Evolutionary conservation across 2,113 vertebrate genomes (phyloP), one percentile per base, ranked within the genome.

Genomic region (Coturnix japonica): DNA sequence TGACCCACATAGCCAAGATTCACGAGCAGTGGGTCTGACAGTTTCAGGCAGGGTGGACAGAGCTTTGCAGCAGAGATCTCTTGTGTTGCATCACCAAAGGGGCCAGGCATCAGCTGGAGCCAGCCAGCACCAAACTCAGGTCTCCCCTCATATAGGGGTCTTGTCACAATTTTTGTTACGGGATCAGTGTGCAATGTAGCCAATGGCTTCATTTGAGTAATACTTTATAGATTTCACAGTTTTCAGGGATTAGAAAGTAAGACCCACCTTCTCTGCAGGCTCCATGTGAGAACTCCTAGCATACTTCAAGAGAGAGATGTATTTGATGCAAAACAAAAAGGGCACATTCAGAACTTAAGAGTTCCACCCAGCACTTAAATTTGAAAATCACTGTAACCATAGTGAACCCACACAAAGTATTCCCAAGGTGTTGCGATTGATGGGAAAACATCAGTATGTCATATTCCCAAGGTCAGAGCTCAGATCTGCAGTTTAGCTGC

Each of bases 21-120:
- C 28, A 13, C 0, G 3, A 44, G 53, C 11, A 63, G 46, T 3
- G 26, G 30, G 30, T 43, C 26, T 22, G 8, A 43, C 0, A 0
- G 56, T 65, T 47, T 57, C 59, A 59, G 71, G 28, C 39, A 16
- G 12, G 66, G 74, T 21, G 22, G 56, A 59, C 41, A 69, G 54
- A 83, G 22, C 8, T 54, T 28, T 35, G 67, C 15, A 18, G 49
- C 51, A 64, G 13, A 4, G 57, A 4, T 71, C 86, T 67, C 66
- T 53, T 78, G 43, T 75, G 57, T 47, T 78, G 22, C 59, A 53
- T n/a, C 81, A 57, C 7, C 60, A n/a, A 72, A 26, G 20, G 47
- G 49, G 26, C 39, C 61, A 80, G 21, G 71, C 39, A 47, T 44
- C 79, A 79, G 26, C 39, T 82, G 79, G 44, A 69, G 47, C 30